phyloP scores from a whole-genome alignment of 2,888 invertebrate genomes.

The Ctena decussata region DNA sequence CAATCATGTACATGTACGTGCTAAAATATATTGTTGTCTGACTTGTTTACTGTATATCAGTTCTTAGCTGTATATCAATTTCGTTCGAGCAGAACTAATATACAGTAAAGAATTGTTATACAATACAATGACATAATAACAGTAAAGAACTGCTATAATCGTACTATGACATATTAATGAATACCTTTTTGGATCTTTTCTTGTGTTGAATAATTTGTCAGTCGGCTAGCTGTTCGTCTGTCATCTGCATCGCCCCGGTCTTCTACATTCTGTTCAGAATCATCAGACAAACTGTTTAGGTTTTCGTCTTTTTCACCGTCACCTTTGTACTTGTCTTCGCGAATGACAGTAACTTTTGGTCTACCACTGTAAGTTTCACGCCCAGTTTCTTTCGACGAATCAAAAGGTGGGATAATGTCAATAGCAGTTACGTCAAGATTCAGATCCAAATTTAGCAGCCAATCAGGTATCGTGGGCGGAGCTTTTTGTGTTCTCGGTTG shows the following conservation, averaged over 20 bases:
- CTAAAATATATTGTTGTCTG: no score
- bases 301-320: background rate
- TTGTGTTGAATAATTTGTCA: background rate
- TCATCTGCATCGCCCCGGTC: background rate
- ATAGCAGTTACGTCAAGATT: slow-evolving; percentile 56
- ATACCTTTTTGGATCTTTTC: background rate
- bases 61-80: no score
- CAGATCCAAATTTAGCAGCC: slow-evolving; percentile 59
- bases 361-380: slow-evolving; percentile 39
- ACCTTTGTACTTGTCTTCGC: slow-evolving; percentile 20
- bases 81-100: no score
- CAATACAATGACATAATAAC: no score
- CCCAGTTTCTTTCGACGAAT: background rate
- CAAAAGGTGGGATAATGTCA: slow-evolving; percentile 56
- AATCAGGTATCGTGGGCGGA: slow-evolving; percentile 35
- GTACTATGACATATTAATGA: no score
- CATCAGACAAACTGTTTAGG: background rate
- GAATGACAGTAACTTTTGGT: slow-evolving; percentile 36
- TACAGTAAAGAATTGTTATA: no score
- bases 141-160: no score
- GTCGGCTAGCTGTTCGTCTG: background rate
- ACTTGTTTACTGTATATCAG: no score
- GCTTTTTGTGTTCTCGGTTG: slow-evolving; percentile 12
- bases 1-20: no score
- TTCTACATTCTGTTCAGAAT: background rate